Base-by-base conservation (phyloP, 2,113 vertebrate species). In the Galemys pyrenaicus region DNA sequence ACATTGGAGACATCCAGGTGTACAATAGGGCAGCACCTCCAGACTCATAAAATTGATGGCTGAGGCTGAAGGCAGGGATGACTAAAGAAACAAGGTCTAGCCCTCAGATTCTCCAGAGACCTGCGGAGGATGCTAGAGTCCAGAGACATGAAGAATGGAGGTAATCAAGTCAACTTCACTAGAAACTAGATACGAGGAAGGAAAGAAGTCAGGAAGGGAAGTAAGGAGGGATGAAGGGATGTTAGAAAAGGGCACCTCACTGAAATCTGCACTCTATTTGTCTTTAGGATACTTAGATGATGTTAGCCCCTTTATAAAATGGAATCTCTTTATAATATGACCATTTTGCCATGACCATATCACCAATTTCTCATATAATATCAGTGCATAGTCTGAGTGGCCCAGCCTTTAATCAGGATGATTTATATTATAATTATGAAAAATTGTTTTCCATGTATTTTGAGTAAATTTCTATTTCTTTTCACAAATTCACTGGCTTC, bases 401-500 rank as follows among this genome's bases (percentile, higher is more conserved):
- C 35, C 56, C 74, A 32, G 16, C 15, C 51, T 95, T 71, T 64
- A 44, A 49, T 49, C 46, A 51, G 49, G 10, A 70, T 94, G 79
- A 86, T 91, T 94, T 39, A 64, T 49, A 65, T 44, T 75, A 73
- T 62, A 68, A 87, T 58, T 92, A 60, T 79, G 16, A 58, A 94
- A 73, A 87, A 85, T 62, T 93, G 22, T 80, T 92, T 82, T 87
- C 67, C 32, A 56, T 62, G 73, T 24, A 0, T 74, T 83, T 96
- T 68, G 95, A 96, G 93, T 79, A 62, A 11, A 60, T 96, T 94
- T 85, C 64, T 91, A 71, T 35, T 95, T 91, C 64, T 96, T 22
- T 56, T 94, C 94, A 97, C 51, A 94, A 77, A 95, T 89, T 96
- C 88, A 95, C 78, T 92, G 60, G 17, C 94, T 91, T 94, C 65